Evolutionary conservation across 2,888 invertebrate genomes (phyloP).

Genomic region (Cephus rjabovi): DNA sequence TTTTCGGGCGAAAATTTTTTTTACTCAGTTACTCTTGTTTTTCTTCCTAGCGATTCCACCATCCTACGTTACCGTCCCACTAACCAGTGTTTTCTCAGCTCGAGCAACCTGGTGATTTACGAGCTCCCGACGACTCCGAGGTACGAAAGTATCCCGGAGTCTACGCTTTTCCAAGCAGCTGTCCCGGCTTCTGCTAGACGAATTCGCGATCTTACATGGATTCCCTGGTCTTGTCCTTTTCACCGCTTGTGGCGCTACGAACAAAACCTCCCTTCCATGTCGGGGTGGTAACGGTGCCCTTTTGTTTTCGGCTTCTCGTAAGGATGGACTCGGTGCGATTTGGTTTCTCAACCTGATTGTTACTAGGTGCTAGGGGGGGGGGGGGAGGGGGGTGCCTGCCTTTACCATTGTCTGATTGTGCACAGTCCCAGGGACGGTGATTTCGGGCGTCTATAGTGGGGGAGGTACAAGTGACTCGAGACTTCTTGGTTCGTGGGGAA

Average conservation of each 20-base stretch:
- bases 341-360: neutral
- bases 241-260: neutral
- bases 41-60: neutral
- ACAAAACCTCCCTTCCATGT: neutral
- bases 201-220: neutral
- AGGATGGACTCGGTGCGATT: neutral
- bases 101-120: constrained; percentile 9
- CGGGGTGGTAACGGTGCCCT: neutral
- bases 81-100: neutral
- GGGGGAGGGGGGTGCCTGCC: neutral
- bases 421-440: neutral
- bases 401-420: neutral
- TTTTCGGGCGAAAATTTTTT: neutral
- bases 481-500: neutral
- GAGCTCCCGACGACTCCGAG: neutral
- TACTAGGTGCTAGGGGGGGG: neutral
- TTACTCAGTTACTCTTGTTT: neutral
- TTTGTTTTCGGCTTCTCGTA: neutral
- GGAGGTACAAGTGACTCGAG: neutral
- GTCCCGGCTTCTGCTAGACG: neutral
- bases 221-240: neutral
- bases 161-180: neutral
- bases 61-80: neutral
- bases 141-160: neutral
- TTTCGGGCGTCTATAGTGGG: neutral